Evolutionary conservation across 2,888 invertebrate genomes (phyloP).

Genomic region (Agonopterix subpropinquella): DNA sequence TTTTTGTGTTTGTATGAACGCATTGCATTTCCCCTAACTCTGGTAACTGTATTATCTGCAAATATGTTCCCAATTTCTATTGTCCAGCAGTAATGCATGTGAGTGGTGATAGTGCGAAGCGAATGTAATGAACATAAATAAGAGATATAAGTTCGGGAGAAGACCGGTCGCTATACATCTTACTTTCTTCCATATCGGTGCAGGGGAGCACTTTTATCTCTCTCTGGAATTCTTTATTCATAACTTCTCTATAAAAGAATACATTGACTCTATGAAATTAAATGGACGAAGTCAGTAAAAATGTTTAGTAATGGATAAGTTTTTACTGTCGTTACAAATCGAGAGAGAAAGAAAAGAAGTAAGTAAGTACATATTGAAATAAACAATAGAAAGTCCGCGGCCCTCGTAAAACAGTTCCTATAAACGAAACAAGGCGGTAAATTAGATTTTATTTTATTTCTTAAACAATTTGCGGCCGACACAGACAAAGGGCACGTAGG

Average conservation of each 20-base stretch:
- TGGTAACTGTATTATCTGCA: slow-evolving; percentile 70
- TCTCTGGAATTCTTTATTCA: background rate
- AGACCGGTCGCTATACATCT: slow-evolving; percentile 34
- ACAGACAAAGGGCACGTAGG: slow-evolving; percentile 67
- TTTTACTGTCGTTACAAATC: background rate
- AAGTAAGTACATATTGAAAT: slow-evolving; percentile 21
- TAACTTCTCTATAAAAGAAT: too few species aligned
- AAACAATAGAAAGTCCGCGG: slow-evolving; percentile 55
- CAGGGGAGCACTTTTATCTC: background rate
- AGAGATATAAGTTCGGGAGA: slow-evolving; percentile 41
- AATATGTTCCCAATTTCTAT: slow-evolving; percentile 74
- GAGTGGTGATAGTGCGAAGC: slow-evolving; percentile 36
- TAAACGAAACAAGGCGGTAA: slow-evolving; percentile 69
- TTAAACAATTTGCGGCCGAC: slow-evolving; percentile 70
- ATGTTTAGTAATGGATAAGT: too few species aligned
- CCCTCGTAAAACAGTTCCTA: slow-evolving; percentile 63
- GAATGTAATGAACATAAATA: slow-evolving; percentile 67
- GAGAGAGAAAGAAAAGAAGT: slow-evolving; percentile 20
- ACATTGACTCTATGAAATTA: too few species aligned
- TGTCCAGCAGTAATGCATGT: slow-evolving; percentile 49
- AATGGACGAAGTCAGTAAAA: too few species aligned
- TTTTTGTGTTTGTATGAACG: slow-evolving; percentile 68
- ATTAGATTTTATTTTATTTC: slow-evolving; percentile 75
- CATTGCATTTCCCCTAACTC: slow-evolving; percentile 48
- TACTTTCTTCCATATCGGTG: slow-evolving; percentile 23